Percentiles rank a stretch among this genome's conserved stretches.
Evolutionary conservation across 2,888 invertebrate species (phyloP).

Genomic region (Bibio marci): DNA sequence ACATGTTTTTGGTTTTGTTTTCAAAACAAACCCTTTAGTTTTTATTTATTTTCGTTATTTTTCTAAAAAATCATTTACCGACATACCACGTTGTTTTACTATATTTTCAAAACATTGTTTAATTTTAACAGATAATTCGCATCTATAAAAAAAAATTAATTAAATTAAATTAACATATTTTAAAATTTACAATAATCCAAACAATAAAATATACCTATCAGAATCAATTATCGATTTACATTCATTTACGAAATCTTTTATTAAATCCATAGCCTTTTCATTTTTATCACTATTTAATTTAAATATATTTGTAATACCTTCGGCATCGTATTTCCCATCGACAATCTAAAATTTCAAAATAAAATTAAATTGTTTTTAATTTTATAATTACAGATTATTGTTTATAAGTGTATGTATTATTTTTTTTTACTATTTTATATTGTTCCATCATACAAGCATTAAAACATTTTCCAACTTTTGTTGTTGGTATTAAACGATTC

Average conservation of each 20-base stretch:
- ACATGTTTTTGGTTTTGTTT: no score
- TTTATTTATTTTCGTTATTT: no score
- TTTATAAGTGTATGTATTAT: background rate
- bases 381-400: no score
- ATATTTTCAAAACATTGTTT: slow-evolving; percentile 1
- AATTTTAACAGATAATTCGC: background rate
- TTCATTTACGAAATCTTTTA: background rate
- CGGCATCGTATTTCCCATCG: slow-evolving; percentile 19
- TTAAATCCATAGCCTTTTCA: background rate
- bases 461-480: slow-evolving; percentile 22
- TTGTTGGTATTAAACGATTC: slow-evolving; percentile 15
- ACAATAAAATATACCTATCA: background rate
- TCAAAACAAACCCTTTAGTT: no score
- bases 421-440: slow-evolving; percentile 18
- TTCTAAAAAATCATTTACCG: no score
- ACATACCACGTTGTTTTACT: background rate
- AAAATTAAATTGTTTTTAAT: no score
- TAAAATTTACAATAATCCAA: no score
- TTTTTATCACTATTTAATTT: slow-evolving; percentile 12
- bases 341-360: slow-evolving; percentile 13
- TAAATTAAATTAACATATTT: no score
- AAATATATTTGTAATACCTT: slow-evolving; percentile 14
- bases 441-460: slow-evolving; percentile 23
- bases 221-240: background rate
- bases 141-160: background rate